Evolutionary conservation across 2,888 invertebrate species (phyloP).

Genomic region (Pammene aurita): DNA sequence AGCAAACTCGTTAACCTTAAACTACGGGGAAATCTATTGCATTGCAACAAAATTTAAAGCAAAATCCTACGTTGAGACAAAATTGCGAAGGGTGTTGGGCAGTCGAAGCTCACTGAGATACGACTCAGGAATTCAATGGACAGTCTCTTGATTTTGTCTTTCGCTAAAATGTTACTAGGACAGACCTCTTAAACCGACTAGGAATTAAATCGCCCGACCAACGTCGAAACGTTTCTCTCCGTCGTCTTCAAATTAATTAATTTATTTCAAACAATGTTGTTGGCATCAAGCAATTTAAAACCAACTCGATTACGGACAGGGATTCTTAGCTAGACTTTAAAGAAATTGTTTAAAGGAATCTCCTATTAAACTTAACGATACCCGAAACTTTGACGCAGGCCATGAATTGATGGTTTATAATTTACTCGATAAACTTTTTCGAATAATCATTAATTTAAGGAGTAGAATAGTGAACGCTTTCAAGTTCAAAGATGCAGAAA

Average conservation of each 20-base stretch:
- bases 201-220: conserved; percentile 32
- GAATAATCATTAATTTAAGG: conserved; percentile 11
- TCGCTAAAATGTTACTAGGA: conserved; percentile 37
- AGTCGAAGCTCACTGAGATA: conserved; percentile 27
- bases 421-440: conserved; percentile 10
- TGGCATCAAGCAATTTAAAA: conserved; percentile 34
- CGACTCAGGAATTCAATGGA: conserved; percentile 33
- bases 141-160: conserved; percentile 32
- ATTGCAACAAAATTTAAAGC: conserved; percentile 21
- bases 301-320: conserved; percentile 35
- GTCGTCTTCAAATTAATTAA: conserved; percentile 37
- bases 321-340: conserved; percentile 31
- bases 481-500: background rate
- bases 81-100: conserved; percentile 26
- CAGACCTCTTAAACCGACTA: conserved; percentile 35
- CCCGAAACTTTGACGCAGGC: conserved; percentile 19
- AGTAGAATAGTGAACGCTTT: background rate
- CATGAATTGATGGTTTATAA: conserved; percentile 20
- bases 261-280: conserved; percentile 37
- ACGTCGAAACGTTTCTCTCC: conserved; percentile 22
- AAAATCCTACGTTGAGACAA: conserved; percentile 10
- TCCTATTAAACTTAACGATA: conserved; percentile 28
- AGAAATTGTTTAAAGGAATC: conserved; percentile 38
- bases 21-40: conserved; percentile 23
- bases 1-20: conserved; percentile 20